A percentile compares a stretch with the other conserved stretches of the same genome.
These are phyloP conservation scores for Baccha elongata DNA, from an alignment of 2,888 invertebrate species.

Conservation along the genomic window DNA sequence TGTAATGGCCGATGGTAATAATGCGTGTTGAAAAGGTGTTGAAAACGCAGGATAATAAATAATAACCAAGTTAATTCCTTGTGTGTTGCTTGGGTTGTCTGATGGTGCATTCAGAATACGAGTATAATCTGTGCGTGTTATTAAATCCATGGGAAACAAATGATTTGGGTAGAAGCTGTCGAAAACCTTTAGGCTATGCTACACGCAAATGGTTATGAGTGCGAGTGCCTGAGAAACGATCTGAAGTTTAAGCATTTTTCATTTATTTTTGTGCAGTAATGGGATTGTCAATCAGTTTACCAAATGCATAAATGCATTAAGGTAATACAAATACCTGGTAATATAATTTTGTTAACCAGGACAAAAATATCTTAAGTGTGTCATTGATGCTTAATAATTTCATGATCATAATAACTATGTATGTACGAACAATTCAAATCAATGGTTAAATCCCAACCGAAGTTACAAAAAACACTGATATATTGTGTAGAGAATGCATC, in stretches of 20 bases:
- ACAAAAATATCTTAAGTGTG: too few relatives aligned
- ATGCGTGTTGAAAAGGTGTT: slow-evolving; percentile 74
- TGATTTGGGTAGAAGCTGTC: slow-evolving; percentile 45
- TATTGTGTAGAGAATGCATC: too few relatives aligned
- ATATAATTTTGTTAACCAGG: too few relatives aligned
- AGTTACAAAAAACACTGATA: too few relatives aligned
- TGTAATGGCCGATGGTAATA: slow-evolving; percentile 73
- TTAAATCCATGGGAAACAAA: slow-evolving; percentile 54
- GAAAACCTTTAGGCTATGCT: slow-evolving; percentile 32
- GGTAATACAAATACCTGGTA: too few relatives aligned
- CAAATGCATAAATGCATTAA: too few relatives aligned
- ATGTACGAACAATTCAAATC: too few relatives aligned
- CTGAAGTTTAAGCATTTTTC: neutral
- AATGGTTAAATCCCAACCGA: too few relatives aligned
- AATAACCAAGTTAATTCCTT: slow-evolving; percentile 67
- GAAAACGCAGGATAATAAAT: slow-evolving; percentile 70
- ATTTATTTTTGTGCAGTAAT: neutral
- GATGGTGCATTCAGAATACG: slow-evolving; percentile 9
- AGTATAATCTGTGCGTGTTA: slow-evolving; percentile 61
- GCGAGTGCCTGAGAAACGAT: neutral
- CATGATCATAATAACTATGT: too few relatives aligned
- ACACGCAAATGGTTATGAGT: slow-evolving; percentile 20
- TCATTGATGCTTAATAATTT: too few relatives aligned
- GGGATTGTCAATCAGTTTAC: too few relatives aligned
- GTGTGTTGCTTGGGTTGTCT: slow-evolving; percentile 7